Conservation (phyloP, 2,888 invertebrate species). For the Drosophila yooni region DNA sequence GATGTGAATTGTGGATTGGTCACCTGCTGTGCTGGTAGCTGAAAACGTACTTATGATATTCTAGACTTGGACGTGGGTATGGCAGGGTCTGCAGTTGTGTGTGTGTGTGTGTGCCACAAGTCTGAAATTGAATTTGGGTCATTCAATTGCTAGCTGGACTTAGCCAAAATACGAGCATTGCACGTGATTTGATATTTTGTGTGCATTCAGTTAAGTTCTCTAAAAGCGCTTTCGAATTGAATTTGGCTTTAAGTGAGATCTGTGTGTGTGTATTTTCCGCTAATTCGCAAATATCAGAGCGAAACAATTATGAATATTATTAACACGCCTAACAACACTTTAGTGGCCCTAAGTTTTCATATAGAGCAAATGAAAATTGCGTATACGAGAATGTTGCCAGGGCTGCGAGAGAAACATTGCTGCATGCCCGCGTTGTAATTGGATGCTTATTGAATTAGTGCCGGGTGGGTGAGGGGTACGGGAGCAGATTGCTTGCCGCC, state of each 20-base stretch:
- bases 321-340: constrained; percentile 48
- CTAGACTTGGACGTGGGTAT: constrained; percentile 16
- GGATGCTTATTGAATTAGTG: constrained; percentile 80
- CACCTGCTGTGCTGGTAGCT: constrained; percentile 79
- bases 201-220: neutral
- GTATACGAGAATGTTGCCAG: constrained; percentile 38
- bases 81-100: constrained; percentile 10
- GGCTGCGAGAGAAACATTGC: neutral
- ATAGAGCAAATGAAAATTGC: constrained; percentile 60
- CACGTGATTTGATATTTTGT: constrained; percentile 31
- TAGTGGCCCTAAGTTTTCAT: constrained; percentile 68
- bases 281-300: constrained; percentile 27
- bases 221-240: neutral
- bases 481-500: constrained; percentile 29
- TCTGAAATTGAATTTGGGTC: constrained; percentile 77
- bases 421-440: constrained; percentile 69
- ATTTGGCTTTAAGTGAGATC: constrained; percentile 14
- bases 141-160: constrained; percentile 47
- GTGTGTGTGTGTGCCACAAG: constrained; percentile 29
- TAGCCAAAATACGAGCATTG: constrained; percentile 41
- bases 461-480: constrained; percentile 18
- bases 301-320: constrained; percentile 61
- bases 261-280: neutral
- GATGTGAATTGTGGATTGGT: constrained; percentile 35
- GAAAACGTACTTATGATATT: constrained; percentile 76